Evolutionary conservation across 2,888 invertebrate genomes (phyloP).

Genomic region (Conchocele bisecta): DNA sequence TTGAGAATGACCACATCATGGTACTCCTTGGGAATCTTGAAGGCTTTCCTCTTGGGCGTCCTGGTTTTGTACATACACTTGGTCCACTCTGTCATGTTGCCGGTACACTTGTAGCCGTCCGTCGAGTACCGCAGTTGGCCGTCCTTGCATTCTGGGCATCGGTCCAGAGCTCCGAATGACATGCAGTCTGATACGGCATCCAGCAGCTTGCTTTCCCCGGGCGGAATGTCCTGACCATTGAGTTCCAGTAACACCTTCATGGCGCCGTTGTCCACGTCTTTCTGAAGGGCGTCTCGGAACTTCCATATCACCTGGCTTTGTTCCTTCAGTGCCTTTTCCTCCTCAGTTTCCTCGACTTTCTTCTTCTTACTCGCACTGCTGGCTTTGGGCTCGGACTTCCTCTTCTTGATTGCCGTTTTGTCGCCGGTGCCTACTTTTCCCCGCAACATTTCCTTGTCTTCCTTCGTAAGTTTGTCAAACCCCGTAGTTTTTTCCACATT

Average conservation of each 20-base stretch:
- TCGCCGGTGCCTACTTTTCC: conserved; percentile 80
- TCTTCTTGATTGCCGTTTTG: conserved; percentile 67
- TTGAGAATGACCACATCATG: conserved; percentile 84
- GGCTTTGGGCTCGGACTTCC: conserved; percentile 66
- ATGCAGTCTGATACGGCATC: conserved; percentile 92
- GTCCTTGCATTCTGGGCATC: conserved; percentile 90
- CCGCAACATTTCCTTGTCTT: conserved; percentile 81
- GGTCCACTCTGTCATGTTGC: conserved; percentile 93
- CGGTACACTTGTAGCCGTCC: conserved; percentile 93
- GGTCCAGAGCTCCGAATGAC: conserved; percentile 92
- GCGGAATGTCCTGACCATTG: conserved; percentile 89
- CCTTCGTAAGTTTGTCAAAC: conserved; percentile 87
- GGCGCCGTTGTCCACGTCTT: conserved; percentile 86
- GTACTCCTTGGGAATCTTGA: conserved; percentile 87
- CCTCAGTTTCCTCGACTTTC: conserved; percentile 77
- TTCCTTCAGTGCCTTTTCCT: conserved; percentile 83
- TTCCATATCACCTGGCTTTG: conserved; percentile 90
- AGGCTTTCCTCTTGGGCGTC: conserved; percentile 89
- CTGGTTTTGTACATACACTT: conserved; percentile 90
- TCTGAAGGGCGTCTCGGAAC: conserved; percentile 87
- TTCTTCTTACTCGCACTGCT: conserved; percentile 65
- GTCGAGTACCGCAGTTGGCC: conserved; percentile 86
- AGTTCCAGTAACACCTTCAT: conserved; percentile 87
- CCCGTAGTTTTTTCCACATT: conserved; percentile 89
- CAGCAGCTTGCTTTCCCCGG: conserved; percentile 88